A percentile compares a stretch with the other conserved stretches of the same genome.
These are phyloP conservation scores for Drosophila subpulchrella DNA, from an alignment of 1,140 invertebrate genomes.

Conservation along the genomic window DNA sequence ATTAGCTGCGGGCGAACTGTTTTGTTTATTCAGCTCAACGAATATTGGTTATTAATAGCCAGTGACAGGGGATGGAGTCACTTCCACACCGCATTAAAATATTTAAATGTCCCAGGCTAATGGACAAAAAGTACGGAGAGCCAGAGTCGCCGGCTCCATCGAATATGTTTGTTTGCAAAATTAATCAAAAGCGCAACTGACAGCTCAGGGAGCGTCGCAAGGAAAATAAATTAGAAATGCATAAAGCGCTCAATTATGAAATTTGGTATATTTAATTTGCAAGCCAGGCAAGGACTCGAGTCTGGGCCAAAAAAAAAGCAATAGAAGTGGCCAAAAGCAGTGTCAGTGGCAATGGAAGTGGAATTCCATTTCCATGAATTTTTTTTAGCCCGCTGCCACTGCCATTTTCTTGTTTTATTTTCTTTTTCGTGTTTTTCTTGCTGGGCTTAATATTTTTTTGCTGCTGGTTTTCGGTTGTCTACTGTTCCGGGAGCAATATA, in stretches of 20 bases:
- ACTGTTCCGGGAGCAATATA: slow-evolving; percentile 48
- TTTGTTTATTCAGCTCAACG: slow-evolving; percentile 20
- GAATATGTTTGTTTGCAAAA: slow-evolving; percentile 58
- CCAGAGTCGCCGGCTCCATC: slow-evolving; percentile 34
- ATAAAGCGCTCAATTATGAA: slow-evolving; percentile 74
- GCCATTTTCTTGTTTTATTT: slow-evolving; percentile 11
- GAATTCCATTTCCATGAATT: slow-evolving; percentile 66
- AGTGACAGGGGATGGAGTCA: background rate
- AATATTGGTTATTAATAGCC: slow-evolving; percentile 28
- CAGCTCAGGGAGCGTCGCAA: slow-evolving; percentile 38
- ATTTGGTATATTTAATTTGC: slow-evolving; percentile 72
- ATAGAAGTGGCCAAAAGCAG: slow-evolving; percentile 2
- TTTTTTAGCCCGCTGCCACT: slow-evolving; percentile 7
- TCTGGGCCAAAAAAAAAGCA: slow-evolving; percentile 7
- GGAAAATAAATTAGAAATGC: slow-evolving; percentile 74
- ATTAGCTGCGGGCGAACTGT: background rate
- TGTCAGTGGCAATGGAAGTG: slow-evolving; percentile 52
- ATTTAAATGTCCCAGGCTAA: slow-evolving; percentile 26
- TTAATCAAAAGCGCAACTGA: slow-evolving; percentile 32
- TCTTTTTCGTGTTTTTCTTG: background rate
- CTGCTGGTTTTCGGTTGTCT: slow-evolving; percentile 7
- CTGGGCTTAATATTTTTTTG: background rate
- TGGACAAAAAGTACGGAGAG: background rate
- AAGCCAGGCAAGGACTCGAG: slow-evolving; percentile 3
- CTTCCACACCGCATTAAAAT: slow-evolving; percentile 1